Conservation (phyloP, 2,113 vertebrate genomes). For the Nansenia antarctica region DNA sequence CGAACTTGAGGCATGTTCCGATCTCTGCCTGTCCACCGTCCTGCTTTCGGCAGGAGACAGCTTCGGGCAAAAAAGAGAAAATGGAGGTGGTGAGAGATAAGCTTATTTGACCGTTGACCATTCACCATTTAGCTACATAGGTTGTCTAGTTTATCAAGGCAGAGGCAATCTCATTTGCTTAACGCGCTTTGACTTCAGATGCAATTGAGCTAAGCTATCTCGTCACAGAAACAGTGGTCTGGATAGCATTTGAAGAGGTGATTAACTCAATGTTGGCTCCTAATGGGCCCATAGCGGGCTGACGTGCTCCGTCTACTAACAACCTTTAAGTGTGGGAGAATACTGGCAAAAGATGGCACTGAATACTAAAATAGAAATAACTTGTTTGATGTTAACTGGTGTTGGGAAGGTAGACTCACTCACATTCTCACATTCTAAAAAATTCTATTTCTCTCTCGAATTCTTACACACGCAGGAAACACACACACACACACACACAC, state of each 20-base stretch:
- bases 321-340: too few relatives aligned
- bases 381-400: too few relatives aligned
- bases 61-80: slow-evolving; percentile 62
- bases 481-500: not conserved
- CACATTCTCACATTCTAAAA: not conserved
- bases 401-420: too few relatives aligned
- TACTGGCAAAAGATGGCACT: too few relatives aligned
- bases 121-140: not conserved
- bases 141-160: not conserved
- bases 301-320: too few relatives aligned
- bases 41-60: slow-evolving; percentile 92
- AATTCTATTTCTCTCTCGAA: not conserved
- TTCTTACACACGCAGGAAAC: not conserved
- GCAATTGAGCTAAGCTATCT: not conserved
- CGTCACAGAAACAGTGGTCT: too few relatives aligned
- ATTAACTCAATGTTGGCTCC: not conserved
- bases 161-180: slow-evolving; percentile 1
- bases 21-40: slow-evolving; percentile 88
- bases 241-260: not conserved
- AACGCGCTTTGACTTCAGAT: not conserved
- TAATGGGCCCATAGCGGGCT: not conserved
- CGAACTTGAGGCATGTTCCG: slow-evolving; percentile 82
- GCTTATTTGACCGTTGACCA: too few relatives aligned
- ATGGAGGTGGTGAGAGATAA: not conserved
- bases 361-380: too few relatives aligned